Conservation (phyloP, 2,797 vertebrate species). For the Lepidocolaptes lacrymiger region DNA sequence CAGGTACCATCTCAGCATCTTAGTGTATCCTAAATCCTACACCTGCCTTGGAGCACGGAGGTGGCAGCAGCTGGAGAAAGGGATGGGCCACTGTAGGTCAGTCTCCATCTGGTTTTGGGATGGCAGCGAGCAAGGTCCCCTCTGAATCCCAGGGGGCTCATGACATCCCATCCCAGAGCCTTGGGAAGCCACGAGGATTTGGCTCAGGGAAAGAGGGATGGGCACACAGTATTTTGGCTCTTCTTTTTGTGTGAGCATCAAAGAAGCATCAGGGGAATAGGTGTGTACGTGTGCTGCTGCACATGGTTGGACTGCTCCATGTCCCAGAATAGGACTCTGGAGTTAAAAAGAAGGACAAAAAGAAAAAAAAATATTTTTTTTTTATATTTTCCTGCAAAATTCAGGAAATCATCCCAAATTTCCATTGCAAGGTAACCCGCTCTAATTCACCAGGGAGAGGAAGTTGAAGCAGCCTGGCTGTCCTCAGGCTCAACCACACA, state of each 20-base stretch:
- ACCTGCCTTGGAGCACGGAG: rapidly evolving
- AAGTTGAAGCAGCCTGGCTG: slow-evolving; percentile 53
- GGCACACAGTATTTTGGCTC: neutral
- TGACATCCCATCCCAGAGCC: rapidly evolving
- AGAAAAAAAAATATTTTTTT: neutral
- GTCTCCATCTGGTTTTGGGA: rapidly evolving
- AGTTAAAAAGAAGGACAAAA: neutral
- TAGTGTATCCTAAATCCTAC: neutral
- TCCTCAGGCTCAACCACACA: neutral
- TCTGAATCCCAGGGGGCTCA: rapidly evolving
- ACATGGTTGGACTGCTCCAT: rapidly evolving
- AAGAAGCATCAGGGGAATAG: rapidly evolving
- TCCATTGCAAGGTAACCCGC: slow-evolving; percentile 8
- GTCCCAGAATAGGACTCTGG: neutral
- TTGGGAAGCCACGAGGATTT: neutral
- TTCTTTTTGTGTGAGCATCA: neutral
- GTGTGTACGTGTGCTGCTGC: slow-evolving; percentile 11
- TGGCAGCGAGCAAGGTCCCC: rapidly evolving
- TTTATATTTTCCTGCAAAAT: slow-evolving; percentile 56
- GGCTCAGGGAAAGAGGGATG: neutral
- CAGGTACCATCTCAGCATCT: neutral
- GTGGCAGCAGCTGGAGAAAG: neutral
- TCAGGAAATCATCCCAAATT: slow-evolving; percentile 71
- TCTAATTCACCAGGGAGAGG: slow-evolving; percentile 42
- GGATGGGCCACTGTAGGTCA: neutral